Evolutionary conservation across 2,797 vertebrate species (phyloP), one percentile per base, ranked within the genome.

Genomic region (Podargus strigoides): DNA sequence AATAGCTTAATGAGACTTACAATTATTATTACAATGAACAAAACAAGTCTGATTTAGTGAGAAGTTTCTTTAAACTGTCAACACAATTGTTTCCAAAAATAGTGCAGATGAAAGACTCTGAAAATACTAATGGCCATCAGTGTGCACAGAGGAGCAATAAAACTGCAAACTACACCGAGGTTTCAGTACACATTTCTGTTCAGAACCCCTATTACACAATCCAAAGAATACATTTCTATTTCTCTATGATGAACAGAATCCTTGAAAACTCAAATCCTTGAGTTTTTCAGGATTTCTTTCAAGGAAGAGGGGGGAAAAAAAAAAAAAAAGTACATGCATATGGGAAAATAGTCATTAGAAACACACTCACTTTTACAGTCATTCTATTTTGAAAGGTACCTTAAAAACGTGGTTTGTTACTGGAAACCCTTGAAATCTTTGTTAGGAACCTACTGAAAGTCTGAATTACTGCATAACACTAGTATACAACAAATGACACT

Each of bases 281-380:
- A 55, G 14, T 30, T 79, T 53, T 58, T 73, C 13, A 47, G 22
- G 27, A 73, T 46, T 90, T 69, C 24, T 79, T 30, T 9, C 30
- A 27, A 69, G n/a, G 16, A 74, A 49, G 6, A 4, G 2, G 0
- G 3, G 1, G 0, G 2, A 1, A 5, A 12, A 22, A 15, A 20
- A 16, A 42, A 30, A 15, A 30, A 30, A 23, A 7, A 21, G 3
- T 60, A 13, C 12, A 17, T 37, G 4, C 27, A 3, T 36, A 28
- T 42, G 21, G 8, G 23, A 46, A 81, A 56, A 46, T 10, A 70
- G 32, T 36, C 18, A 53, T 72, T n/a, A 72, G 24, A 8, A 89
- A 46, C 8, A 52, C 12, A 28, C 6, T 34, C n/a, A 50, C 22
- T 85, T 81, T 73, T 60, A 42, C 17, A 73, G 37, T 50, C 12